phyloP scores from a whole-genome alignment of 2,113 vertebrate species.

The Nematolebias whitei region DNA sequence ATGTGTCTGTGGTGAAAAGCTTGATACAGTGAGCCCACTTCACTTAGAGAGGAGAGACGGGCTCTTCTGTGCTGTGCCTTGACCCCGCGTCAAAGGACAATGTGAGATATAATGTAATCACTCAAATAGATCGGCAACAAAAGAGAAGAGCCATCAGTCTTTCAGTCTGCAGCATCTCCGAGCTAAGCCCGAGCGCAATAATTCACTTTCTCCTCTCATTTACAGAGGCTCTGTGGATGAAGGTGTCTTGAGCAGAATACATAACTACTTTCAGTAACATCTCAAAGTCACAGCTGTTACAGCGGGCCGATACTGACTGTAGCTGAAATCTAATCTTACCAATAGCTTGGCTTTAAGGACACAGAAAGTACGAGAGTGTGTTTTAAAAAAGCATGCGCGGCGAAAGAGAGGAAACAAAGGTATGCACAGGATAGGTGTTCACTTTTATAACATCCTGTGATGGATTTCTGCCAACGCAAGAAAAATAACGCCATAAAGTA shows the following conservation, averaged over 20 bases:
- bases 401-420: conserved; percentile 50
- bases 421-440: conserved; percentile 68
- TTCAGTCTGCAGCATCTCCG: conserved; percentile 9
- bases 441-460: conserved; percentile 60
- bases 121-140: conserved; percentile 57
- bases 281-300: conserved; percentile 41
- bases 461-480: conserved; percentile 23
- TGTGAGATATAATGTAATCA: conserved; percentile 52
- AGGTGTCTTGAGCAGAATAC: conserved; percentile 28
- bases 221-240: conserved; percentile 24
- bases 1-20: conserved; percentile 63
- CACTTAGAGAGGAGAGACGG: conserved; percentile 24
- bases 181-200: conserved; percentile 31
- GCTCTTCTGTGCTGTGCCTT: conserved; percentile 38
- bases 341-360: not conserved
- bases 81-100: conserved; percentile 61
- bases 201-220: conserved; percentile 44
- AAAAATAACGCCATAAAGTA: conserved; percentile 26
- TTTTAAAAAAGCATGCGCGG: conserved; percentile 12
- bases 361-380: conserved; percentile 4
- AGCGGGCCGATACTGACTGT: conserved; percentile 1
- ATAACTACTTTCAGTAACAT: conserved; percentile 34
- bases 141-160: conserved; percentile 53
- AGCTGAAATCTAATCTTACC: conserved; percentile 19
- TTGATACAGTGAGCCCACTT: conserved; percentile 60